Base-by-base conservation (phyloP, 2,113 vertebrate species). In the Strix uralensis region DNA sequence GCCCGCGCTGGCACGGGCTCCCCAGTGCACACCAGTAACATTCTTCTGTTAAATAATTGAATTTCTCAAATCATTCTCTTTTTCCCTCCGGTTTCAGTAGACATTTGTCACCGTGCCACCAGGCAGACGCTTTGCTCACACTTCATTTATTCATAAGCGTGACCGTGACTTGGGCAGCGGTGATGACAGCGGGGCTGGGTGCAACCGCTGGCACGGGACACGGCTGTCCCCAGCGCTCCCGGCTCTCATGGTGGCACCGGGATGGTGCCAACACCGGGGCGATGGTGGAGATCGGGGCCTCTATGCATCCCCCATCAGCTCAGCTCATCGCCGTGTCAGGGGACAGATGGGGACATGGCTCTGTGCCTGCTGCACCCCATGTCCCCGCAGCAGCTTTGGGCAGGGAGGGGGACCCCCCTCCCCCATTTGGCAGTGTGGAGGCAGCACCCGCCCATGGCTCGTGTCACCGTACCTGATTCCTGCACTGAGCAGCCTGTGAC, bases 1-100 rank as follows among this genome's bases (percentile, higher is more conserved):
- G 74, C 38, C 82, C 0, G 1, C 1, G 2, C 81, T 54, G 90
- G 42, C 70, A 8, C 34, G 2, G 49, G 42, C 8, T 94, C 96
- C 89, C 96, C 15, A 0, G 91, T 36, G 79, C 89, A 19, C 26
- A 65, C 86, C 92, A 71, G 89, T 78, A 87, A 94, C 92, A 95
- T 95, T 92, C 77, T 90, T 61, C 82, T 93, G 78, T 29, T 97
- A 69, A 96, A 97, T 97, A 97, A 97, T 96, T 96, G 62, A 97
- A 90, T 73, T 65, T 84, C 70, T 87, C 93, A 94, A 97, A 97
- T 96, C 19, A 85, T 83, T 97, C 91, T 47, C 82, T 96, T 97
- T 97, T 69, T 91, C 93, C 96, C 94, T 81, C 82, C 1, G 65
- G 92, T 95, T 94, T 81, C 38, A 15, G 75, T 46, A 23, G 91